These are phyloP conservation scores for Cynaeus angustus DNA, from an alignment of 2,888 invertebrate species.

Conservation along the genomic window DNA sequence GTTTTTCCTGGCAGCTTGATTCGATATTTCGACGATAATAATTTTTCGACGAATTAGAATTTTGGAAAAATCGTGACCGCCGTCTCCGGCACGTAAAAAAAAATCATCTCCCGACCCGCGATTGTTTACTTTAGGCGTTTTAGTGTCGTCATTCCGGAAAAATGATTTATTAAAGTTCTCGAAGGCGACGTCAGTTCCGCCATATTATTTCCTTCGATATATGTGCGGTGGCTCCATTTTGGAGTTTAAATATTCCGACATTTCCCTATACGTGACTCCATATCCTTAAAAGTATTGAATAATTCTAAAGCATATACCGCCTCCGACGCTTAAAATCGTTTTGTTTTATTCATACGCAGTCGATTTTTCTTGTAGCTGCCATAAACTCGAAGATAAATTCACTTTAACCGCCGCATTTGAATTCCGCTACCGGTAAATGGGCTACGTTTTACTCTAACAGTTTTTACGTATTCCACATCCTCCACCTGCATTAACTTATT, in stretches of 20 bases:
- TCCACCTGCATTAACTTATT: conserved; percentile 56
- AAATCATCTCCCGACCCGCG: background rate
- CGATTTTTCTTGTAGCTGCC: conserved; percentile 66
- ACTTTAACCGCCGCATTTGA: conserved; percentile 65
- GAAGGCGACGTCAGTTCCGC: conserved; percentile 56
- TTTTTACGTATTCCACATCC: conserved; percentile 44
- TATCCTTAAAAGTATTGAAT: conserved; percentile 69
- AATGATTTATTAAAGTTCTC: conserved; percentile 33
- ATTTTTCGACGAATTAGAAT: no score
- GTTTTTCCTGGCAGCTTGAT: no score
- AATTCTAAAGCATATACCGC: conserved; percentile 66
- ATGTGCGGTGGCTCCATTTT: conserved; percentile 52
- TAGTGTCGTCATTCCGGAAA: conserved; percentile 12
- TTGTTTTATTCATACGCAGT: conserved; percentile 70
- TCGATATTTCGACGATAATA: no score
- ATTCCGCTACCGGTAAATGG: conserved; percentile 60
- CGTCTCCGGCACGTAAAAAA: no score
- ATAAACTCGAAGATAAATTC: conserved; percentile 66
- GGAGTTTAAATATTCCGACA: conserved; percentile 66
- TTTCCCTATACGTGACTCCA: conserved; percentile 68
- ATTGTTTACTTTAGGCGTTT: background rate
- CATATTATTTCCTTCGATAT: conserved; percentile 57
- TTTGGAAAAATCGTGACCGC: no score
- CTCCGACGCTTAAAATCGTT: conserved; percentile 68
- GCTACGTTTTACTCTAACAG: conserved; percentile 52